phyloP scores from a whole-genome alignment of 1,140 invertebrate species.

The Meteorus sp. region DNA sequence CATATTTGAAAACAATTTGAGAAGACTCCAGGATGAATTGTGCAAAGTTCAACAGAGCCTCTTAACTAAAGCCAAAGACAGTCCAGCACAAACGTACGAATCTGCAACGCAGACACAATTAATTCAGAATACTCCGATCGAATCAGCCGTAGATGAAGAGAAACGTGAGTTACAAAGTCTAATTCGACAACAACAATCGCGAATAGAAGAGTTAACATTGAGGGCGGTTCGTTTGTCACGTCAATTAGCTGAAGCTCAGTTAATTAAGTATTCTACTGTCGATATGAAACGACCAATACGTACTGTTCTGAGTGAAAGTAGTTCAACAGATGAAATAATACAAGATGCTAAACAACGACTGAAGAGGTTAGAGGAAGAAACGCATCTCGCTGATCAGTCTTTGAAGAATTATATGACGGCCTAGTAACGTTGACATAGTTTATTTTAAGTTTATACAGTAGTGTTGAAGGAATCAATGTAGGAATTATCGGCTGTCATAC shows the following conservation, averaged over 20 bases:
- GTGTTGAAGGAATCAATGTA: too few species aligned
- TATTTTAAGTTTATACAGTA: slow-evolving; percentile 6
- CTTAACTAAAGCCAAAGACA: slow-evolving; percentile 22
- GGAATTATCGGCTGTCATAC: too few species aligned
- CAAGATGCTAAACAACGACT: slow-evolving; percentile 53
- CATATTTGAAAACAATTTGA: slow-evolving; percentile 47
- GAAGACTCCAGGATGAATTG: slow-evolving; percentile 48
- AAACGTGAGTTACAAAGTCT: slow-evolving; percentile 47
- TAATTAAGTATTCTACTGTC: slow-evolving; percentile 22
- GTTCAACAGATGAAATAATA: slow-evolving; percentile 55
- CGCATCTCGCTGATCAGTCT: slow-evolving; percentile 49
- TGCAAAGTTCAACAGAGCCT: slow-evolving; percentile 39
- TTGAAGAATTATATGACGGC: slow-evolving; percentile 48
- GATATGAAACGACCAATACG: slow-evolving; percentile 31
- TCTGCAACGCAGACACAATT: slow-evolving; percentile 48
- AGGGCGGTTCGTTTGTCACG: slow-evolving; percentile 42
- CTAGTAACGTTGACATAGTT: slow-evolving; percentile 32
- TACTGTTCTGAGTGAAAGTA: slow-evolving; percentile 50
- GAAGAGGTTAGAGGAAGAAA: slow-evolving; percentile 51
- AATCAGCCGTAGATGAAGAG: slow-evolving; percentile 37
- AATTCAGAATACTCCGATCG: slow-evolving; percentile 22
- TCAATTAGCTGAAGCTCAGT: slow-evolving; percentile 47
- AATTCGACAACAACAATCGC: slow-evolving; percentile 46
- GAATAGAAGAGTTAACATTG: slow-evolving; percentile 50
- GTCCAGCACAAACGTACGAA: slow-evolving; percentile 17